Base-by-base conservation (phyloP, 2,888 invertebrate species). In the Epirrhoe alternata region DNA sequence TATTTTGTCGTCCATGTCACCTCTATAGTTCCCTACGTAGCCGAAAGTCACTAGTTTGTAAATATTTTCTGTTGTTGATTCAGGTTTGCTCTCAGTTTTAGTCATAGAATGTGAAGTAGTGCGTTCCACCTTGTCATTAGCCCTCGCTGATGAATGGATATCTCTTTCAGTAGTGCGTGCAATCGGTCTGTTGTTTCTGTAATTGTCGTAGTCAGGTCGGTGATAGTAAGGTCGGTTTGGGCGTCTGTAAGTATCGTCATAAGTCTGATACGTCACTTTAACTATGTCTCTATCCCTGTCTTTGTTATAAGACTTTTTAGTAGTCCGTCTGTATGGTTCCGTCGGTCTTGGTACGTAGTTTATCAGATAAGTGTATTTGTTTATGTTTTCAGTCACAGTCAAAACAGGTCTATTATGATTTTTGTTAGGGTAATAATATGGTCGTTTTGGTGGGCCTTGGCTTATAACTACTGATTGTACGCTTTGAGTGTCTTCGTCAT, bases 331-430 rank as follows among this genome's bases (percentile, higher is more conserved):
- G 86, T 88, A 93, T 1, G 93, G 88, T 74, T 90, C 88, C 31
- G 93, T 93, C 54, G 93, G 90, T 84, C 89, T 84, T 0, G 94
- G 94, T n/a, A 94, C 94, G 68, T 93, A 94, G 73, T 94, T 94
- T 12, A 94, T 94, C 0, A 94, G 80, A 71, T 94, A 94, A 62
- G 94, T 94, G 64, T 88, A 93, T 81, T 91, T 92, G 82, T 93
- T 87, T 61, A 88, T 82, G 69, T 93, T 93, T 78, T 92, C 92
- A 66, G 94, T 94, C 59, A 93, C 93, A 62, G 92, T 85, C 73
- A 93, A 83, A 50, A 92, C 87, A 5, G 92, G 91, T 82, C 90
- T 82, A 64, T 74, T 73, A 52, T 66, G 35, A 2, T 38, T 61
- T 70, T 72, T 42, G 61, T 71, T 45, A 69, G 73, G 72, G 66